Evolutionary conservation across 2,888 invertebrate genomes (phyloP).

Genomic region (Xestia rhomboidea): DNA sequence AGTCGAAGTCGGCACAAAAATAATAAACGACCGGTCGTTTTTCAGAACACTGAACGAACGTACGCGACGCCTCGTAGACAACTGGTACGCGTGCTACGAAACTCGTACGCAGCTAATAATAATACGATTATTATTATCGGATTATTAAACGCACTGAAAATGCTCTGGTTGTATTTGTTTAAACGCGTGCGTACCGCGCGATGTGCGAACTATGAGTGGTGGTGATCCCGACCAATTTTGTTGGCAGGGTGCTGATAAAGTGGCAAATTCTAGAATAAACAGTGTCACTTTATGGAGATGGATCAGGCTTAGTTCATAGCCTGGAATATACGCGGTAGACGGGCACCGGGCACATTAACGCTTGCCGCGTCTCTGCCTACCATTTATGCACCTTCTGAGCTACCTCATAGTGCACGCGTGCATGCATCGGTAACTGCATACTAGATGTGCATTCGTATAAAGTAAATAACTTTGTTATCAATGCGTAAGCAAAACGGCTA

Average conservation of each 20-base stretch:
- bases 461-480: slow-evolving; percentile 47
- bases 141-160: slow-evolving; percentile 73
- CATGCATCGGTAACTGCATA: slow-evolving; percentile 29
- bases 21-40: slow-evolving; percentile 46
- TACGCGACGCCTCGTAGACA: slow-evolving; percentile 77
- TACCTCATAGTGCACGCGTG: slow-evolving; percentile 16
- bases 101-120: slow-evolving; percentile 74
- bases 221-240: slow-evolving; percentile 74
- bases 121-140: slow-evolving; percentile 72
- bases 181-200: slow-evolving; percentile 81
- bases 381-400: slow-evolving; percentile 30
- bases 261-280: slow-evolving; percentile 79
- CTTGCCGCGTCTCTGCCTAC: background rate
- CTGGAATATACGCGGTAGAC: slow-evolving; percentile 56
- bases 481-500: slow-evolving; percentile 16
- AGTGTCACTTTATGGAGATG: slow-evolving; percentile 73
- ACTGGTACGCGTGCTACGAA: slow-evolving; percentile 83
- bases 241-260: slow-evolving; percentile 74
- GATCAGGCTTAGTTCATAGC: slow-evolving; percentile 66
- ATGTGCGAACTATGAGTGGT: slow-evolving; percentile 79
- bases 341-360: slow-evolving; percentile 37
- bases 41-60: slow-evolving; percentile 63
- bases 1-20: slow-evolving; percentile 62
- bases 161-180: slow-evolving; percentile 63
- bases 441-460: slow-evolving; percentile 16